phyloP scores from a whole-genome alignment of 2,888 invertebrate species.

The Mactromeris polynyma region DNA sequence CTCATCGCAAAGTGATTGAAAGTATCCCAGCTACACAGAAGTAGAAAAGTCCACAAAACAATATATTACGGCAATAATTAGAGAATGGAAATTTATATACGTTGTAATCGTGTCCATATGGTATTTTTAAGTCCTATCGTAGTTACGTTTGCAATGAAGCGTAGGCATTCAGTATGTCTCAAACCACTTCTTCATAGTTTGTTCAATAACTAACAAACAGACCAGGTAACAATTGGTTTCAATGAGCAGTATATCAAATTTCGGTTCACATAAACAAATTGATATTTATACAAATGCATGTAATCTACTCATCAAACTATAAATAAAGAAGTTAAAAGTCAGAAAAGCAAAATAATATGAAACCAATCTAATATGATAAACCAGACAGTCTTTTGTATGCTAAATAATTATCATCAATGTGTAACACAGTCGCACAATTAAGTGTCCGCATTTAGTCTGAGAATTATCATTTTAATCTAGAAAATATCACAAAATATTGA shows the following conservation, averaged over 20 bases:
- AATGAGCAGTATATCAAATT: background rate
- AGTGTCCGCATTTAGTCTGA: background rate
- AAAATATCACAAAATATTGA: background rate
- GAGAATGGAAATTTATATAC: background rate
- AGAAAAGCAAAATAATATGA: background rate
- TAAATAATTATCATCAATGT: background rate
- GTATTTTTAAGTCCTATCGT: background rate
- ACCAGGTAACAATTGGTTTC: conserved; percentile 26
- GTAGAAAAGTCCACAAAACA: conserved; percentile 25
- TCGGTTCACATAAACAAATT: conserved; percentile 20
- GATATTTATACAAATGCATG: background rate
- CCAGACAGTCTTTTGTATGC: background rate
- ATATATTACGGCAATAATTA: background rate
- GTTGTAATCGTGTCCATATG: background rate
- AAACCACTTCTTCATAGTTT: conserved; percentile 21
- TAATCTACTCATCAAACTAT: background rate
- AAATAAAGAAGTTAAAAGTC: background rate
- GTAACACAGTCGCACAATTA: background rate
- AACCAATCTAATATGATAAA: background rate
- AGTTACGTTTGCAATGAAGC: conserved; percentile 8
- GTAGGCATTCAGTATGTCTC: conserved; percentile 8
- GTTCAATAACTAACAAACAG: background rate
- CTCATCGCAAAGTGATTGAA: conserved; percentile 26
- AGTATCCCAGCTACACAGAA: conserved; percentile 38
- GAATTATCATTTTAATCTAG: background rate